phyloP scores from a whole-genome alignment of 2,113 vertebrate genomes.

The Orcinus orca region DNA sequence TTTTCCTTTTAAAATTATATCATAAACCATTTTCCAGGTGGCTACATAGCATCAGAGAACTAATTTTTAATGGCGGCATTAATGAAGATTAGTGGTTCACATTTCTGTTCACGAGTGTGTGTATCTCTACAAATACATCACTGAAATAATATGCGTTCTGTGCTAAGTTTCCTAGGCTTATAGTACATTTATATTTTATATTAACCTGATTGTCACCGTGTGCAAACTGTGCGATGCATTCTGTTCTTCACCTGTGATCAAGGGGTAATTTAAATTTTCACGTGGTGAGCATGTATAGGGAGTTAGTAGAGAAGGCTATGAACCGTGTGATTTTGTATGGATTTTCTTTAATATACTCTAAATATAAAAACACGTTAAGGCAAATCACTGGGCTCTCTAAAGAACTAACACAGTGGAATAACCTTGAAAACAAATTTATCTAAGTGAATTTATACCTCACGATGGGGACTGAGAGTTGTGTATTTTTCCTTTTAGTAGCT shows the following conservation, averaged over 20 bases:
- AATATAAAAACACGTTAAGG: background rate
- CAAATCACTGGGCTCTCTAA: background rate
- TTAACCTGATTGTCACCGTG: background rate
- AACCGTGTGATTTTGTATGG: background rate
- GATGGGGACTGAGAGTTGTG: background rate
- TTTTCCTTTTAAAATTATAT: background rate
- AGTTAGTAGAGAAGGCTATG: background rate
- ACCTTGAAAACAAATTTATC: background rate
- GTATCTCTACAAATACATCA: background rate
- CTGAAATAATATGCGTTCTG: background rate
- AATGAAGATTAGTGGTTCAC: background rate
- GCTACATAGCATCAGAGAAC: background rate
- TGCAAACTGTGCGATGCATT: background rate
- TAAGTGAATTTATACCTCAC: background rate
- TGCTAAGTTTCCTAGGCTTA: background rate
- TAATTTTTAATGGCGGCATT: background rate
- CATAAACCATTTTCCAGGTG: background rate
- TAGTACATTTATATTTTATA: background rate
- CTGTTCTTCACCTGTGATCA: background rate
- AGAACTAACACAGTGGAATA: background rate
- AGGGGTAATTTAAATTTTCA: background rate
- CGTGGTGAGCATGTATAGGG: fast-evolving
- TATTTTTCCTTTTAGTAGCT: background rate
- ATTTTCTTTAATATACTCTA: background rate
- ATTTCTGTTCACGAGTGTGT: background rate